A percentile compares a stretch with the other conserved stretches of the same genome.
Evolutionary conservation across 2,797 vertebrate genomes (phyloP).

Genomic region (Neostethus bicornis): DNA sequence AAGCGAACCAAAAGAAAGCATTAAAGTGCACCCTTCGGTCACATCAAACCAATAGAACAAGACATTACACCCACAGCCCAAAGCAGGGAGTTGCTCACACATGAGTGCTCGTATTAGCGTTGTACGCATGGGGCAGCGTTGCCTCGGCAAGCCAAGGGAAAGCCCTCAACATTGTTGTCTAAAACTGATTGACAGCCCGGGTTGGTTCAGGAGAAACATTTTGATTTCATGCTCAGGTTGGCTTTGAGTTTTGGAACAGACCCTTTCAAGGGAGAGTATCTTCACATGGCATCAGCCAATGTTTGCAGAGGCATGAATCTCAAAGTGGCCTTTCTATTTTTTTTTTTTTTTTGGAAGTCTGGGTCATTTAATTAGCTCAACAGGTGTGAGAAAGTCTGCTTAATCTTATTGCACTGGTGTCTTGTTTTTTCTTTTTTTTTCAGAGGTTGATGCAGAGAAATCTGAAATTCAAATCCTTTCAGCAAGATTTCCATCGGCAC

Average conservation of each 20-base stretch:
- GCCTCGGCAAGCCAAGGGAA: slow-evolving; percentile 20
- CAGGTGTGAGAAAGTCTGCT: slow-evolving; percentile 14
- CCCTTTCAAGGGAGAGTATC: slow-evolving; percentile 28
- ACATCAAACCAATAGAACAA: slow-evolving; percentile 48
- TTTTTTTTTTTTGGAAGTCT: slow-evolving; percentile 18
- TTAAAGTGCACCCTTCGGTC: slow-evolving; percentile 53
- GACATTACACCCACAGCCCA: slow-evolving; percentile 48
- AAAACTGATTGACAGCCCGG: slow-evolving; percentile 44
- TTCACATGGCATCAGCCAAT: slow-evolving; percentile 32
- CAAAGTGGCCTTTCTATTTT: slow-evolving; percentile 4
- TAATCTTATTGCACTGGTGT: slow-evolving; percentile 21
- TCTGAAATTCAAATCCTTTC: slow-evolving; percentile 45
- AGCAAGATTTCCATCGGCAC: slow-evolving; percentile 18
- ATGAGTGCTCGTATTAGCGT: slow-evolving; percentile 32
- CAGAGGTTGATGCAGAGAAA: slow-evolving; percentile 27
- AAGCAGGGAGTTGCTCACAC: slow-evolving; percentile 33
- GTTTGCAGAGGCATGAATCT: slow-evolving; percentile 3
- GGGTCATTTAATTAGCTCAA: slow-evolving; percentile 11
- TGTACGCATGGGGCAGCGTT: slow-evolving; percentile 14
- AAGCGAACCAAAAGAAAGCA: slow-evolving; percentile 42
- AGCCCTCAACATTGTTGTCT: slow-evolving; percentile 21
- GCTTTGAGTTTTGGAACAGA: slow-evolving; percentile 32
- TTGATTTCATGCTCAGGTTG: slow-evolving; percentile 25
- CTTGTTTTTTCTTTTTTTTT: slow-evolving; percentile 30
- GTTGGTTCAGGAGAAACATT: slow-evolving; percentile 29